These are phyloP conservation scores for Solea solea DNA, from an alignment of 2,113 vertebrate species.

Conservation along the genomic window DNA sequence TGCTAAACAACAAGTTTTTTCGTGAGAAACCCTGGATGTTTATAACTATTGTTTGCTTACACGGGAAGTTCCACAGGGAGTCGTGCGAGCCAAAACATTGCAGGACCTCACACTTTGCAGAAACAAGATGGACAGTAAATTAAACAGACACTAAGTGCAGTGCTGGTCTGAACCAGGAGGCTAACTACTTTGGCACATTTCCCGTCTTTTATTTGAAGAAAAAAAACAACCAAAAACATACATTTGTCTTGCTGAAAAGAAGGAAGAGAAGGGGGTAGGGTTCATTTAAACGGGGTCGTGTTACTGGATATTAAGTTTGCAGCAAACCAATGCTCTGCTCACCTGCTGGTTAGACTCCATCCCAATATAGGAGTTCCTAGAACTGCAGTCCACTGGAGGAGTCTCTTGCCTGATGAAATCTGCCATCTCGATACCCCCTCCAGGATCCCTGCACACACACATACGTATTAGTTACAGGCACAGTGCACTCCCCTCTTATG, in stretches of 20 bases:
- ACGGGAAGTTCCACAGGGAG: not conserved
- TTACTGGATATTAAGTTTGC: not conserved
- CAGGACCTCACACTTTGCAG: not conserved
- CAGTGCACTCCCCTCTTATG: not conserved
- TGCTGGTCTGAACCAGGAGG: not conserved
- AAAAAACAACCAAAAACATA: no score
- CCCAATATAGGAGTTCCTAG: conserved; percentile 96
- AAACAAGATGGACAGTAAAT: not conserved
- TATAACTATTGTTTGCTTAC: not conserved
- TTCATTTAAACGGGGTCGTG: not conserved
- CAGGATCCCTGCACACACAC: conserved; percentile 87
- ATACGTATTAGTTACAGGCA: not conserved
- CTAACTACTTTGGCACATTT: not conserved
- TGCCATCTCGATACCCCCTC: conserved; percentile 98
- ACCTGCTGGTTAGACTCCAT: conserved; percentile 94
- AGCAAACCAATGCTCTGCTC: conserved; percentile 19
- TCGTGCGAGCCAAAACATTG: not conserved
- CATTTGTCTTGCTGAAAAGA: not conserved
- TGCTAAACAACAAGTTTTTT: not conserved
- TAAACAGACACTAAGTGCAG: conserved; percentile 2
- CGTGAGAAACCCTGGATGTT: not conserved
- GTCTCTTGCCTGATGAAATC: conserved; percentile 96
- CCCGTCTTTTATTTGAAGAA: not conserved
- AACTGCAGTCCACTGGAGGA: conserved; percentile 98
- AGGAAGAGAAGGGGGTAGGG: no score